Conservation (phyloP, 30 jellyfish, hydroid and myxozoan genomes). For the Calvadosia cruxmelitensis region DNA sequence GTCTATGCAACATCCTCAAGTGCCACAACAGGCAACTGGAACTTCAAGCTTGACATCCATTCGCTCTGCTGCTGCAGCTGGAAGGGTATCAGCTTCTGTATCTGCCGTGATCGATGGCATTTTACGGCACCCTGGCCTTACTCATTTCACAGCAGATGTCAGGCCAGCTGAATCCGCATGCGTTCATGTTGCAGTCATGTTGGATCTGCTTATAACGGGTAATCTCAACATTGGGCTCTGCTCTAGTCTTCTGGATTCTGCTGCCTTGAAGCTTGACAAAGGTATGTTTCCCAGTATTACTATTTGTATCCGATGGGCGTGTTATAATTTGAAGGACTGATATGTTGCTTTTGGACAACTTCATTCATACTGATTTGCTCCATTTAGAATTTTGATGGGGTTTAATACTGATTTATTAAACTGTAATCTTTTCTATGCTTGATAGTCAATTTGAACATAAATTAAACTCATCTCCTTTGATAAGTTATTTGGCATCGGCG, state of each 20-base stretch:
- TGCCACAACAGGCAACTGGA: slow-evolving; percentile 7
- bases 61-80: slow-evolving; percentile 90
- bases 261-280: slow-evolving; percentile 15
- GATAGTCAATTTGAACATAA: too few species aligned
- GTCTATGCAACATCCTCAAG: slow-evolving; percentile 30
- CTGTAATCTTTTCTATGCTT: too few species aligned
- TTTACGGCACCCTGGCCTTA: slow-evolving; percentile 38
- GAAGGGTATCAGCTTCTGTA: slow-evolving; percentile 50
- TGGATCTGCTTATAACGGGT: slow-evolving; percentile 41
- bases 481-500: too few species aligned
- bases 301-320: too few species aligned
- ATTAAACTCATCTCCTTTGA: too few species aligned
- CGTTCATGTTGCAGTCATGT: slow-evolving; percentile 26
- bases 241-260: slow-evolving; percentile 18
- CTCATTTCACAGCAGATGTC: neutral
- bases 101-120: slow-evolving; percentile 19
- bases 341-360: too few species aligned
- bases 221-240: slow-evolving; percentile 26
- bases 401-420: too few species aligned
- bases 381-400: too few species aligned
- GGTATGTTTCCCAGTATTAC: too few species aligned
- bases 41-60: slow-evolving; percentile 44
- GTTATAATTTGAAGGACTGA: too few species aligned
- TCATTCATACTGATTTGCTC: too few species aligned
- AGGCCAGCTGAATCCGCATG: slow-evolving; percentile 3